Evolutionary conservation across 53 echinoderm and acorn worm genomes (phyloP), one percentile per base, ranked within the genome.

Genomic region (Echinometra lucunter): DNA sequence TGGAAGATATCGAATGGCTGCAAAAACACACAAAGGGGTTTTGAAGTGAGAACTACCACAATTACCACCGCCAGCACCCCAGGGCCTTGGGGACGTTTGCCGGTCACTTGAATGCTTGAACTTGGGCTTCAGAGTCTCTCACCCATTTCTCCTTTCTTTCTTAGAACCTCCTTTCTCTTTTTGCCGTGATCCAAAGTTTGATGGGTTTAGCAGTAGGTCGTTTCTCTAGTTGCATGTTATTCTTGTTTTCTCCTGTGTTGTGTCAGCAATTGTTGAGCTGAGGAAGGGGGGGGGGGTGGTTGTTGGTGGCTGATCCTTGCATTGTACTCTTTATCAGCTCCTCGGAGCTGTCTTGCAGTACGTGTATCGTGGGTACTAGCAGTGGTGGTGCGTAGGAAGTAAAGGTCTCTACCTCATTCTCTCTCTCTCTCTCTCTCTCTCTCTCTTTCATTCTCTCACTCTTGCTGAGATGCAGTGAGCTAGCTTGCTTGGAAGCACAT

Each of bases 401-500:
- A 78, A 44, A 47, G n/a, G 85, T 37, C 45, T 49, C 85, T 49
- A 47, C 28, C 27, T 28, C 17, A 58, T 60, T 89, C 89, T 57
- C 89, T 89, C 58, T 58, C 89, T 58, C 89, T 89, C 89, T 60
- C 89, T 37, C 58, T 89, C 66, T 90, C 58, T 63, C 27, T 63
- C 90, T 90, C 90, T 66, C 66, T 63, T 49, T 34, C 91, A 66
- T 11, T 90, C 58, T 63, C 66, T 63, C 90, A 42, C 90, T 66
- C 66, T 91, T 67, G 58, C 69, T 91, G 85, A 47, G 85, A 85
- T 47, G 85, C 49, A 28, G 85, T 6, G 21, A 25, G 85, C 45
- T 85, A 49, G 85, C n/a, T n/a, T n/a, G n/a, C n/a, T 85, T 47
- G 85, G 85, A 85, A 85, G 85, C 85, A 85, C 85, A 85, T 85